phyloP scores from a whole-genome alignment of 53 echinoderm and acorn worm species.

The Paracentrotus lividus region DNA sequence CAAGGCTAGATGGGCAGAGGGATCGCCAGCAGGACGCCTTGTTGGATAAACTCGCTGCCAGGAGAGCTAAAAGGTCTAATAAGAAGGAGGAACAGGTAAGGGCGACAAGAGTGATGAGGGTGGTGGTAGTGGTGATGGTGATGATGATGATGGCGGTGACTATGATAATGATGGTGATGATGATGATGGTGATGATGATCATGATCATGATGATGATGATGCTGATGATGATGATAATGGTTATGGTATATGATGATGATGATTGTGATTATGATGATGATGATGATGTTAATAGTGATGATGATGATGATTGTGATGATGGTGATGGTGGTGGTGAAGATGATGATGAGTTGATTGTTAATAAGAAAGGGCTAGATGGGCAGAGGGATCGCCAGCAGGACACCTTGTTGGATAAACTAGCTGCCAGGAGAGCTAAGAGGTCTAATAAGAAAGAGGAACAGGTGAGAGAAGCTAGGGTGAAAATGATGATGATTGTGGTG shows the following conservation, averaged over 20 bases:
- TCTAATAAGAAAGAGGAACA: constrained; percentile 55
- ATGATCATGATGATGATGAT: not conserved
- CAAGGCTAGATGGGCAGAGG: constrained; percentile 75
- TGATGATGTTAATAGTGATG: constrained; percentile 4
- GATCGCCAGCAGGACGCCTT: constrained; percentile 84
- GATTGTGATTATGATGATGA: not conserved
- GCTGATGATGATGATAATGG: not conserved
- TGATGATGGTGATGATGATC: constrained; percentile 1
- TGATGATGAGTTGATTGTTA: not conserved
- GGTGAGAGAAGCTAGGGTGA: constrained; percentile 35
- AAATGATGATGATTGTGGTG: no score
- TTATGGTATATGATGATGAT: not conserved
- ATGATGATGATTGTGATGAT: not conserved
- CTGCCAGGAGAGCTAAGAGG: constrained; percentile 75
- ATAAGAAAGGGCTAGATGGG: constrained; percentile 31
- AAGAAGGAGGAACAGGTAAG: constrained; percentile 69
- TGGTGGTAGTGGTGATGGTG: not conserved
- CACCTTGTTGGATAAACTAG: constrained; percentile 89
- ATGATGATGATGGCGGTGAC: not conserved
- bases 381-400: constrained; percentile 85
- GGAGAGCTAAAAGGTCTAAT: constrained; percentile 70
- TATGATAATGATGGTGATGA: not conserved
- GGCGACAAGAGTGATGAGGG: not conserved
- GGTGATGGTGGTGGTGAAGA: not conserved
- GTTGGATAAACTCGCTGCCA: constrained; percentile 89